phyloP scores from a whole-genome alignment of 2,888 invertebrate species.

The Mellilla xanthometata region DNA sequence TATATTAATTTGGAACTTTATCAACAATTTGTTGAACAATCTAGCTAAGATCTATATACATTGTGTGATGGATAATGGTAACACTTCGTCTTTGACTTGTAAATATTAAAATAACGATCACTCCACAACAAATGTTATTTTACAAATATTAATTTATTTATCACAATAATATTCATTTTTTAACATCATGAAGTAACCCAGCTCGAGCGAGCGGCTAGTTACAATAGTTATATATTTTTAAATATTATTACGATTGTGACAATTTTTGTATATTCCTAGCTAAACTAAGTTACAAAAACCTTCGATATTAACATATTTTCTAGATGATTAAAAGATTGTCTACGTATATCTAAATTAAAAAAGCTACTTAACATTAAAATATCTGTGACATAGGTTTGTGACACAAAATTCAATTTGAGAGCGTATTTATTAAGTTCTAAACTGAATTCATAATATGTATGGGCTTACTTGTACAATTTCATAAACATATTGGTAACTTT shows the following conservation, averaged over 20 bases:
- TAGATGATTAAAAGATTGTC: conserved; percentile 8
- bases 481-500: conserved; percentile 69
- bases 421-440: not conserved
- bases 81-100: conserved; percentile 56
- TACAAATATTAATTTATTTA: conserved; percentile 21
- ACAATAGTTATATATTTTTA: not conserved
- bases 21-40: conserved; percentile 50
- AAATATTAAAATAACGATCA: conserved; percentile 14
- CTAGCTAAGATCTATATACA: conserved; percentile 59
- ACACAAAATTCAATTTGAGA: conserved; percentile 8
- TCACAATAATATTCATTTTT: conserved; percentile 25
- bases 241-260: conserved; percentile 17
- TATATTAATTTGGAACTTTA: conserved; percentile 16
- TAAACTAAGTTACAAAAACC: conserved; percentile 12
- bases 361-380: conserved; percentile 27
- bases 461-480: conserved; percentile 52
- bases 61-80: conserved; percentile 66
- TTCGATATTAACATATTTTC: conserved; percentile 4
- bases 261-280: conserved; percentile 17
- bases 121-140: conserved; percentile 20
- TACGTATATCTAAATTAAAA: conserved; percentile 19
- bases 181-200: not conserved
- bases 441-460: not conserved
- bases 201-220: too few species aligned
- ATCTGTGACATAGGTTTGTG: conserved; percentile 12